Evolutionary conservation across 2,797 vertebrate species (phyloP).

Genomic region (Cyclura pinguis): DNA sequence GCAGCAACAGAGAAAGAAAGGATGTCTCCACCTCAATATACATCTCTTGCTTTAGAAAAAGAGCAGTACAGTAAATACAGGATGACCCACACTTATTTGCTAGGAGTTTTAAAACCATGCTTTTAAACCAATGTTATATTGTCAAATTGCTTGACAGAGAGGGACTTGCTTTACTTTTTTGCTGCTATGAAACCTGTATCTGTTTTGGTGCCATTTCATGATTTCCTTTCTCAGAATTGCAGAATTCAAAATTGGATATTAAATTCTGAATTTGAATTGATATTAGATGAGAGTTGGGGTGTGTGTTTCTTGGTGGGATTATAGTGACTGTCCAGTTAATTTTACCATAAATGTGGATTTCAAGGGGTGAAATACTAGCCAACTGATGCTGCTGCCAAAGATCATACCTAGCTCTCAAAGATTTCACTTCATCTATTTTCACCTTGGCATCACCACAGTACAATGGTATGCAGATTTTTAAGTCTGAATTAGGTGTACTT

Average conservation of each 20-base stretch:
- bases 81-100: not conserved
- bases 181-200: not conserved
- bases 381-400: not conserved
- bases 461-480: conserved; percentile 11
- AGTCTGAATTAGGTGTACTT: conserved; percentile 7
- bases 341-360: not conserved
- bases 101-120: not conserved
- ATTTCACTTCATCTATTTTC: not conserved
- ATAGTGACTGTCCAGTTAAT: not conserved
- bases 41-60: not conserved
- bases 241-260: not conserved
- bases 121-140: not conserved
- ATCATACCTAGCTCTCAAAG: not conserved
- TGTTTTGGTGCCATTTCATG: not conserved
- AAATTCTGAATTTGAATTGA: not conserved
- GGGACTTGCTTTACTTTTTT: not conserved
- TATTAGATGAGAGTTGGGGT: not conserved
- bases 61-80: conserved; percentile 35
- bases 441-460: not conserved
- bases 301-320: not conserved
- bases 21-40: not conserved
- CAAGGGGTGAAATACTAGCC: not conserved
- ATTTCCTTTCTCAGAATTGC: not conserved
- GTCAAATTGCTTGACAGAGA: not conserved
- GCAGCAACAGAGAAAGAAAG: conserved; percentile 10